A percentile compares a stretch with the other conserved stretches of the same genome.
Evolutionary conservation across 2,888 invertebrate species (phyloP).

Genomic region (Coelopa pilipes): DNA sequence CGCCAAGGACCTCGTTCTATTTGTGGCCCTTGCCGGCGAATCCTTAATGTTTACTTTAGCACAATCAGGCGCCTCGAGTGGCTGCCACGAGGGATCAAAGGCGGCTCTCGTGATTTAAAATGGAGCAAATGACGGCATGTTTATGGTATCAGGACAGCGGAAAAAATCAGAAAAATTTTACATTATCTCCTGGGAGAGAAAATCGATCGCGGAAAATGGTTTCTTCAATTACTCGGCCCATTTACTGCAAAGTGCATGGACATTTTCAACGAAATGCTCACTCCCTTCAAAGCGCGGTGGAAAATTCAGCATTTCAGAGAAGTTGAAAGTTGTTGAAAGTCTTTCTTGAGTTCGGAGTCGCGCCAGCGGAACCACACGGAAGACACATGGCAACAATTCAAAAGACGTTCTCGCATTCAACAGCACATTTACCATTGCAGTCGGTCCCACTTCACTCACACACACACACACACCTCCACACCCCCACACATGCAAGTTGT

Average conservation of each 20-base stretch:
- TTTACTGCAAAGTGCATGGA: no score
- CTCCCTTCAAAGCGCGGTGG: no score
- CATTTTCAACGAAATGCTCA: no score
- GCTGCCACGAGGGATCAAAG: background rate
- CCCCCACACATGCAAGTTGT: background rate
- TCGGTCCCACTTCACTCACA: background rate
- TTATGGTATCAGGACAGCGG: no score
- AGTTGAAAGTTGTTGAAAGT: no score
- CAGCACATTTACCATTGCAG: background rate
- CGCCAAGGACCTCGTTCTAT: no score
- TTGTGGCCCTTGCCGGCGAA: background rate
- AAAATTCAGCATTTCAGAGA: no score
- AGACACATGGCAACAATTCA: no score
- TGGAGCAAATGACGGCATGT: background rate
- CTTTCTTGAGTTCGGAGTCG: no score
- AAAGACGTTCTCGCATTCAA: background rate
- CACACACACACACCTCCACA: background rate
- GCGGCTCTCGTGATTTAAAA: background rate
- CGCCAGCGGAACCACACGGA: no score
- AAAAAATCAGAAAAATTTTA: background rate
- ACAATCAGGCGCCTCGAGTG: constrained; percentile 1
- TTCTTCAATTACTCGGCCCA: no score
- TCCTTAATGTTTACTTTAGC: constrained; percentile 5
- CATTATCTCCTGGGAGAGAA: background rate
- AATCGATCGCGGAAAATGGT: background rate